Evolutionary conservation across 1,140 invertebrate genomes (phyloP).

Genomic region (Rhopalosiphum padi): DNA sequence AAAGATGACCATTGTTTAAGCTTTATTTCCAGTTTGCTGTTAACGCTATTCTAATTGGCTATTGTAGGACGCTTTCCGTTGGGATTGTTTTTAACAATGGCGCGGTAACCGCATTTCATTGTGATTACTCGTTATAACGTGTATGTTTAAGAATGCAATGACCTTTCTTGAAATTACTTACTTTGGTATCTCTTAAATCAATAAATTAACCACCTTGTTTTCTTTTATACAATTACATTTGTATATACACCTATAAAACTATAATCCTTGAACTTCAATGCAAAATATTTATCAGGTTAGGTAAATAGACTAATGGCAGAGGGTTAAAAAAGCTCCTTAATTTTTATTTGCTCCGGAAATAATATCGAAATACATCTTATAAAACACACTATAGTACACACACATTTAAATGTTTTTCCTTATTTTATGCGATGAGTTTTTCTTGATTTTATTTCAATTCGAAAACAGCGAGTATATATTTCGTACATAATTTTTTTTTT

Average conservation of each 20-base stretch:
- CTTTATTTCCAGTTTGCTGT: slow-evolving; percentile 37
- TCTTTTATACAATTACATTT: not conserved
- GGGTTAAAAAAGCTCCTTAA: not conserved
- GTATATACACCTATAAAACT: not conserved
- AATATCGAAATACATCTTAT: not conserved
- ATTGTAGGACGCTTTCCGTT: slow-evolving; percentile 45
- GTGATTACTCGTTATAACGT: slow-evolving; percentile 49
- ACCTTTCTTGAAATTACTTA: slow-evolving; percentile 47
- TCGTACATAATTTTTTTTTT: no score
- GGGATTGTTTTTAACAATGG: slow-evolving; percentile 52
- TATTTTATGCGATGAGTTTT: not conserved
- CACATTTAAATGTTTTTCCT: not conserved
- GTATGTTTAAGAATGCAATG: slow-evolving; percentile 47
- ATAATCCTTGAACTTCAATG: not conserved
- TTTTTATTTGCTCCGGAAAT: slow-evolving; percentile 20
- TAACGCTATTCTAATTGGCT: slow-evolving; percentile 49
- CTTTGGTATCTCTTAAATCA: not conserved
- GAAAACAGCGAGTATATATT: not conserved
- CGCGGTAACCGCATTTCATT: slow-evolving; percentile 43
- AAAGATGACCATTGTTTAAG: slow-evolving; percentile 46
- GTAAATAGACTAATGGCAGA: not conserved
- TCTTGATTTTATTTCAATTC: not conserved
- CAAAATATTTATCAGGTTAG: not conserved
- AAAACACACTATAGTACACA: not conserved
- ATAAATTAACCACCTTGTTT: slow-evolving; percentile 42